Evolutionary conservation across 1,140 invertebrate species (phyloP), one percentile per base, ranked within the genome.

Genomic region (Laupala kohalensis): DNA sequence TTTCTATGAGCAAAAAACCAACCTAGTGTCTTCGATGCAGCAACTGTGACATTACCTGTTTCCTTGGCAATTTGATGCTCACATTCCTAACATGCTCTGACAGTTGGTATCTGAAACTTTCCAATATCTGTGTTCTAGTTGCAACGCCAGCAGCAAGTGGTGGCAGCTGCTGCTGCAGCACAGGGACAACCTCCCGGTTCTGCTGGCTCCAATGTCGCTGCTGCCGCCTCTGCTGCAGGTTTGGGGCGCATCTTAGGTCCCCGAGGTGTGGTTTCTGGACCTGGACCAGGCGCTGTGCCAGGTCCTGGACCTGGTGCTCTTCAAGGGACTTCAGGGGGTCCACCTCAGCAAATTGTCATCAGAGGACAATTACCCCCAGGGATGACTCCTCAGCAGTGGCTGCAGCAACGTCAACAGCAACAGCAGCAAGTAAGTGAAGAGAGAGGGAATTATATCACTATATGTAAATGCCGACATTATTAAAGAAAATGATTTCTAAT

Each of bases 321-420:
- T 62, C 23, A 25, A n/a, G 29, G 26, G 29, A 13, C 67, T 23
- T 25, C 67, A 5, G 25, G 25, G 19, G 12, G 26, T 25, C 67
- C 67, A n/a, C 73, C 75, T 29, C 67, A 69, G 69, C 68, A 73
- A 72, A 25, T 73, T 15, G 24, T 72, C 6, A 37, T 72, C 25
- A 81, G 86, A 25, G 83, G 86, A 25, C 85, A 86, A 71, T 78
- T 89, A 67, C 86, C 86, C 0, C 83, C 83, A 0, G 87, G 86
- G 5, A 80, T 88, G 6, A 87, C 83, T 19, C 85, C 85, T 12
- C 87, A 87, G 74, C 87, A 87, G 74, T 88, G 88, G 78, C 82
- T 87, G 73, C 85, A 89, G 76, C 89, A 87, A 87, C 76, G 89
- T 37, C 87, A 88, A 29, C 79, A 78, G 62, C 70, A 65, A 6